These are phyloP conservation scores for Siderastrea siderea DNA, from an alignment of 92 coral and sea anemone species.

Conservation along the genomic window DNA sequence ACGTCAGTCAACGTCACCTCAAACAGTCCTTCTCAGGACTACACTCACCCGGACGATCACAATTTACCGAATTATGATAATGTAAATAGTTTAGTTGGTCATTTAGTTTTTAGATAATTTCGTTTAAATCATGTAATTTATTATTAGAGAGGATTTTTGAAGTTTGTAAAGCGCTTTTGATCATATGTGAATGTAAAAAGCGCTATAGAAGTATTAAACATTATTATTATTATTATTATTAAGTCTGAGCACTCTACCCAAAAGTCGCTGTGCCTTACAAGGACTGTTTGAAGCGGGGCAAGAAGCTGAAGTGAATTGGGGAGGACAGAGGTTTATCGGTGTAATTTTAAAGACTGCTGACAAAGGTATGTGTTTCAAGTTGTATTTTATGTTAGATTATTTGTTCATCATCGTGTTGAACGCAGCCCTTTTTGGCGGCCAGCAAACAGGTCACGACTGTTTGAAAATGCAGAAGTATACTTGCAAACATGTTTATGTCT, in stretches of 20 bases:
- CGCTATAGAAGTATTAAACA: too few species aligned
- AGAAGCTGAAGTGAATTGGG: conserved; percentile 66
- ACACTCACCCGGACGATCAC: too few species aligned
- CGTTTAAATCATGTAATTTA: too few species aligned
- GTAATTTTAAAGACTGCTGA: conserved; percentile 28
- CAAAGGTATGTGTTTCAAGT: conserved; percentile 34
- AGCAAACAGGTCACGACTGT: not conserved
- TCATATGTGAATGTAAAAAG: too few species aligned
- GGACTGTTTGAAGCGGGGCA: conserved; percentile 51
- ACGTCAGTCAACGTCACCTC: too few species aligned
- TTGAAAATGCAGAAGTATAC: not conserved
- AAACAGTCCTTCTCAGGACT: too few species aligned
- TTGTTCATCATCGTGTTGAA: not conserved
- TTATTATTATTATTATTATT: too few species aligned
- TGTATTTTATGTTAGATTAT: not conserved
- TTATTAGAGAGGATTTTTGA: too few species aligned
- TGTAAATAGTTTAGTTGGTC: too few species aligned
- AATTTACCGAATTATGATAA: too few species aligned
- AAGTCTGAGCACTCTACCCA: conserved; percentile 56
- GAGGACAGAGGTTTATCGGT: conserved; percentile 57
- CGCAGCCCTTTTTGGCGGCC: conserved; percentile 10
- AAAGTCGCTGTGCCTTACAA: conserved; percentile 51
- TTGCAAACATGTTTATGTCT: conserved; percentile 1
- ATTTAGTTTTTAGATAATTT: too few species aligned
- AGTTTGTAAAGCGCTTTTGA: too few species aligned